Evolutionary conservation across 2,797 vertebrate genomes (phyloP).

Genomic region (Cichlasoma orientale): DNA sequence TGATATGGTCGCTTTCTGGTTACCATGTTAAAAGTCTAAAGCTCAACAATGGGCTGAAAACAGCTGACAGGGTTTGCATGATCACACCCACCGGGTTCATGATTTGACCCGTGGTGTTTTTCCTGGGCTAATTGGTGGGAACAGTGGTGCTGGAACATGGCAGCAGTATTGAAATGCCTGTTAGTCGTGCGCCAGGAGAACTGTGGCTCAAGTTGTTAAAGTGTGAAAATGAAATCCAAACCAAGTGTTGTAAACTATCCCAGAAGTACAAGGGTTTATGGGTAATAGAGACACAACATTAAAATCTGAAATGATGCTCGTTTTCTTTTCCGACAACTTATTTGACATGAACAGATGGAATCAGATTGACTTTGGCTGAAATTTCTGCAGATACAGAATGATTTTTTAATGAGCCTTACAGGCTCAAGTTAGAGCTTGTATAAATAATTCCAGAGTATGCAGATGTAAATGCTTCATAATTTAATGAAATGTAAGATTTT

Average conservation of each 20-base stretch:
- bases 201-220: slow-evolving; percentile 46
- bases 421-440: neutral
- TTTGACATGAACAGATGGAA: neutral
- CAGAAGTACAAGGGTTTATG: slow-evolving; percentile 5
- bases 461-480: neutral
- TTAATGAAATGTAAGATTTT: neutral
- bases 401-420: too few species aligned
- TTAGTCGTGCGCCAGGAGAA: slow-evolving; percentile 26
- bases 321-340: neutral
- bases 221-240: slow-evolving; percentile 28
- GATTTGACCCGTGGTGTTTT: slow-evolving; percentile 14
- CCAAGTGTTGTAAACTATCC: slow-evolving; percentile 30
- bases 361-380: neutral
- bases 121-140: slow-evolving; percentile 34
- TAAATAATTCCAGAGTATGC: neutral
- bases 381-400: neutral
- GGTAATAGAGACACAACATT: neutral
- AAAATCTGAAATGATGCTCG: neutral
- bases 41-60: slow-evolving; percentile 1
- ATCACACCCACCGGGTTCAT: slow-evolving; percentile 12
- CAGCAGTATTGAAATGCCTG: slow-evolving; percentile 6
- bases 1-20: slow-evolving; percentile 8
- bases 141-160: slow-evolving; percentile 17
- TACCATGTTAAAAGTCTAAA: neutral
- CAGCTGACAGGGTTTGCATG: neutral